Base-by-base conservation (phyloP, 2,888 invertebrate species). In the Meganola albula region DNA sequence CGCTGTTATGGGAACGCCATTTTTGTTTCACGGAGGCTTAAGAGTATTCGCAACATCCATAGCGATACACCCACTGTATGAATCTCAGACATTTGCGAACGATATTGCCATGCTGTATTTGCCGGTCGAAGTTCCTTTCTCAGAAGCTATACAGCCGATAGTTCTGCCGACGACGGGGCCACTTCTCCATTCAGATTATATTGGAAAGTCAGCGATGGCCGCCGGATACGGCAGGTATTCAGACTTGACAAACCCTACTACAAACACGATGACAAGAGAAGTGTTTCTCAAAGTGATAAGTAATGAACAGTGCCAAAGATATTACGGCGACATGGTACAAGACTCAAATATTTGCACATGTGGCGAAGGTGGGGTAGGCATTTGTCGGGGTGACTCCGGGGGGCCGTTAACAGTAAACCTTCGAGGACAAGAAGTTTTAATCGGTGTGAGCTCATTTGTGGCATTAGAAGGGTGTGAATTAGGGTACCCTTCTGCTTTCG, bases 381-480 rank as follows among this genome's bases (percentile, higher is more conserved):
- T 78, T 34, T 80, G 80, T 44, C 69, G 64, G 35, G 79, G 79
- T 2, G 79, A 79, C 40, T 79, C 78, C 1, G 79, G 77, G 1
- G 78, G 79, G 4, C 78, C 78, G 4, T 40, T 77, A 27, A 67
- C 70, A 2, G 40, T 70, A 18, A 61, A 53, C 25, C 48, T 53
- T 28, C 37, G 55, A 10, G 73, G 70, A 9, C 31, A 58, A 35
- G 61, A 65, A 33, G 44, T 76, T 26, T 38, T 78, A 24, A 62
- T 79, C 10, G 79, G 79, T 6, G 72, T 80, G 12, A 80, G 79
- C 48, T 79, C 78, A 2, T 80, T 78, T 44, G 77, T 78, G 4
- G 77, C 79, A 1, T 37, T 34, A 3, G 63, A 60, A 23, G 79
- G 79, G 11, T 80, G 79, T 42, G 68, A 76, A 39, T 43, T 76